Percentiles rank a stretch among this genome's conserved stretches.
These are phyloP conservation scores for Condylostylus longicornis DNA, from an alignment of 1,140 invertebrate species.

Conservation along the genomic window DNA sequence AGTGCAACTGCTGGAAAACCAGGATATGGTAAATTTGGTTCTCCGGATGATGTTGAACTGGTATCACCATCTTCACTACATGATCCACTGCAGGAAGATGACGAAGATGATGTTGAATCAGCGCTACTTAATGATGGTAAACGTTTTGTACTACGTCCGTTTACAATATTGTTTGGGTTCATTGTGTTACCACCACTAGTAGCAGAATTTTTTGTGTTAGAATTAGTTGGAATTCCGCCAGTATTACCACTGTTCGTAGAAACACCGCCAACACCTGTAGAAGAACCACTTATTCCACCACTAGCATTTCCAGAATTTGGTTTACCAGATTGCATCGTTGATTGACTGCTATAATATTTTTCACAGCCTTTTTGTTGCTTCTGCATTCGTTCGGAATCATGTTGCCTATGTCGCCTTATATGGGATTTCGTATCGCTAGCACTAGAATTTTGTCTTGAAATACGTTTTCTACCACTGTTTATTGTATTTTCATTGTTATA, in stretches of 20 bases:
- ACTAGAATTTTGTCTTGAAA: background rate
- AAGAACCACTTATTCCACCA: no score
- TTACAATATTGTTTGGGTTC: background rate
- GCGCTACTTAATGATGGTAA: constrained; percentile 1
- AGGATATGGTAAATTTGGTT: constrained; percentile 66
- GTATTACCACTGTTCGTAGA: no score
- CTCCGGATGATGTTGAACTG: constrained; percentile 39
- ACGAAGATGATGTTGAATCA: constrained; percentile 17
- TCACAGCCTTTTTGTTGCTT: background rate
- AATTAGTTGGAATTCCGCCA: no score
- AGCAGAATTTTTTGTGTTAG: no score
- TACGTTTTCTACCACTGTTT: background rate
- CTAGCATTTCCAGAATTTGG: background rate
- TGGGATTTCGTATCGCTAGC: background rate
- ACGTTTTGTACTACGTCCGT: background rate
- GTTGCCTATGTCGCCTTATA: background rate
- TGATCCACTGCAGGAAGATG: constrained; percentile 29
- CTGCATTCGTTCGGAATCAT: background rate
- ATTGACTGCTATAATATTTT: constrained; percentile 2
- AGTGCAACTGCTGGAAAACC: constrained; percentile 72
- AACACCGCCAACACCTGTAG: no score
- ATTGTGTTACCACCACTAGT: constrained; percentile 7
- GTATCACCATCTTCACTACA: constrained; percentile 41
- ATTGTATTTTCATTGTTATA: background rate
- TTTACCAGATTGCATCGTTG: constrained; percentile 1